Evolutionary conservation across 1,140 invertebrate species (phyloP).

Genomic region (Cepaea nemoralis): DNA sequence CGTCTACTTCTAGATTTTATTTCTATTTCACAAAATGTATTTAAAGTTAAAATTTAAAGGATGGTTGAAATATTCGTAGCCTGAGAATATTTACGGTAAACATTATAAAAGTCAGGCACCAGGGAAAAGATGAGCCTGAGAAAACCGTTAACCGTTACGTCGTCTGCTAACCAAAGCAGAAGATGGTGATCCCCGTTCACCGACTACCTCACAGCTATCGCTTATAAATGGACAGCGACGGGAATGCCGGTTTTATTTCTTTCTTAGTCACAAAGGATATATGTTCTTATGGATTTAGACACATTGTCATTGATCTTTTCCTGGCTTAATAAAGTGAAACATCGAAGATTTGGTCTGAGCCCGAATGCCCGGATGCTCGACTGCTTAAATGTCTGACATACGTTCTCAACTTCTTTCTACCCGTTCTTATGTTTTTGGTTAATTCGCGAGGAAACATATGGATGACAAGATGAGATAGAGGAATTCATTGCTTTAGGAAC

Average conservation of each 20-base stretch:
- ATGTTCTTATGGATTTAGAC: not conserved
- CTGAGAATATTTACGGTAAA: too few relatives aligned
- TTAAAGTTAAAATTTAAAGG: too few relatives aligned
- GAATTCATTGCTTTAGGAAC: slow-evolving; percentile 11
- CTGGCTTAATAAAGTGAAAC: slow-evolving; percentile 25
- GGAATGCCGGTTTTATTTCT: not conserved
- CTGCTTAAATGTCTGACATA: slow-evolving; percentile 8
- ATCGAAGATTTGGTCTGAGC: slow-evolving; percentile 5
- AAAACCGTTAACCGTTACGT: too few relatives aligned
- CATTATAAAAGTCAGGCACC: too few relatives aligned
- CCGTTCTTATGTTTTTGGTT: not conserved
- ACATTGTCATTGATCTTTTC: slow-evolving; percentile 2
- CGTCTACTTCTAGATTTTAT: too few relatives aligned
- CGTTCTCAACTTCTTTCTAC: not conserved
- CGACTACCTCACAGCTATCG: too few relatives aligned
- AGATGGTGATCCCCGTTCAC: too few relatives aligned
- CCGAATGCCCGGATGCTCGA: slow-evolving; percentile 52
- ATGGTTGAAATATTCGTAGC: too few relatives aligned
- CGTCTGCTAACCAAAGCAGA: too few relatives aligned
- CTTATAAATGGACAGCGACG: too few relatives aligned
- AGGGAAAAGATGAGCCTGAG: too few relatives aligned
- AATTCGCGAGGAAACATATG: slow-evolving; percentile 41
- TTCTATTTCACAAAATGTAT: too few relatives aligned
- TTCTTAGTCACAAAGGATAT: not conserved
- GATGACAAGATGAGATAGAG: slow-evolving; percentile 49